Evolutionary conservation across 2,797 vertebrate species (phyloP), one percentile per base, ranked within the genome.

Genomic region (Apodemus agrarius): DNA sequence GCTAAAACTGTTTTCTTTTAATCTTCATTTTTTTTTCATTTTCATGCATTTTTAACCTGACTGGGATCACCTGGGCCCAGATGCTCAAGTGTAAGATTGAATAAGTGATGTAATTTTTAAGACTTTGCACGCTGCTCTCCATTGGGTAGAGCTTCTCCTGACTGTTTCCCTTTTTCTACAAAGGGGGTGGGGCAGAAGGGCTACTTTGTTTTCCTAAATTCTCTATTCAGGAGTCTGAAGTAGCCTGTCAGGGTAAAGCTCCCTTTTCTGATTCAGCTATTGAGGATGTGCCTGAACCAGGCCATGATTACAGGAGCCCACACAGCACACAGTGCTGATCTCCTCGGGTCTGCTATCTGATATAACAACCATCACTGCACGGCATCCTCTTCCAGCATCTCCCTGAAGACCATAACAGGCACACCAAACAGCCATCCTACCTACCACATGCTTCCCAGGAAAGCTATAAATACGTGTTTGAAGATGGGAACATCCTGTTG

Each of bases 21-120:
- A 95, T 94, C 85, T 92, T 96, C 79, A 96, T 96, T 91, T 87
- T 89, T 95, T 94, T 97, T 97, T 94, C 85, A 89, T 96, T 96
- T 96, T 95, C 92, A 97, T 97, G 95, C 90, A 94, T 96, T 96
- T 97, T 89, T 97, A 90, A 97, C 86, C 75, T 79, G 49, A 87
- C 65, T 89, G 17, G 59, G 65, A 89, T 90, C 72, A 90, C n/a
- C 90, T 84, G 40, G 89, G 40, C n/a, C 83, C 91, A 93, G 93
- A 96, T 93, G 72, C 76, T 95, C 89, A 95, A 97, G 94, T 97
- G 95, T 97, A 95, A 97, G 97, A 97, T 95, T 97, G 95, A 93
- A 46, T 93, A 76, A 96, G 76, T 96, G 96, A 96, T 72, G 54
- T 95, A 96, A 97, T 93, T 97, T 86, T 96, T 69, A 80, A 96